Percentiles rank a stretch among this genome's conserved stretches.
Evolutionary conservation across 2,797 vertebrate species (phyloP).

Genomic region (Myotis findleyi): DNA sequence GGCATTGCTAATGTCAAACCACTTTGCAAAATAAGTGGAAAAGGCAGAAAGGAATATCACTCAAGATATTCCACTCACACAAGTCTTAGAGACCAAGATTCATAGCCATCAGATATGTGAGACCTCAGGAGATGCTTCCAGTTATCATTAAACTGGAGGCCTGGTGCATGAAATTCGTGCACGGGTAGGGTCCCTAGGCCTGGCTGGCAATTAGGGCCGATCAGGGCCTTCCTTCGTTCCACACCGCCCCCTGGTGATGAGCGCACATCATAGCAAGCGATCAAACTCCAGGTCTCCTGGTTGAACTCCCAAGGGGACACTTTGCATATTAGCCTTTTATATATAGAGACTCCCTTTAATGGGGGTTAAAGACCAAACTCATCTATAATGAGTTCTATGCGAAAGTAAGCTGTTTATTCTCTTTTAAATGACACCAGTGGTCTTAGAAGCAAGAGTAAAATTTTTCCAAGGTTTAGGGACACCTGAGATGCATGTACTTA

Average conservation of each 20-base stretch:
- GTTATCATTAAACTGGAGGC: not conserved
- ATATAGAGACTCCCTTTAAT: not conserved
- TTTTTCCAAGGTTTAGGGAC: not conserved
- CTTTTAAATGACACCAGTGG: not conserved
- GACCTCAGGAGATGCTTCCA: not conserved
- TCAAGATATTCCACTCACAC: not conserved
- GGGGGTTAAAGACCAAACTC: not conserved
- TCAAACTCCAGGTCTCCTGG: too few species aligned
- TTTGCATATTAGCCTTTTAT: too few species aligned
- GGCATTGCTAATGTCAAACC: not conserved
- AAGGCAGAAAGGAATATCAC: not conserved
- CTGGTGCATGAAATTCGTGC: too few species aligned
- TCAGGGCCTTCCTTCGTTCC: too few species aligned
- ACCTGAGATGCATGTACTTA: not conserved
- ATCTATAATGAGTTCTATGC: not conserved
- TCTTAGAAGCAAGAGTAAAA: not conserved
- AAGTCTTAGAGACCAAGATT: not conserved
- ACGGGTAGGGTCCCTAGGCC: too few species aligned
- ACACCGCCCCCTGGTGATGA: too few species aligned
- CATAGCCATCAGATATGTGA: not conserved
- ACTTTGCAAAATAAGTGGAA: not conserved
- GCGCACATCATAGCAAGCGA: too few species aligned
- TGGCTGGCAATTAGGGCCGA: too few species aligned
- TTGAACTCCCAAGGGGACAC: too few species aligned
- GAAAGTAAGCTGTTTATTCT: not conserved